Base-by-base conservation (phyloP, 2,113 vertebrate species). In the Serilophus lunatus region DNA sequence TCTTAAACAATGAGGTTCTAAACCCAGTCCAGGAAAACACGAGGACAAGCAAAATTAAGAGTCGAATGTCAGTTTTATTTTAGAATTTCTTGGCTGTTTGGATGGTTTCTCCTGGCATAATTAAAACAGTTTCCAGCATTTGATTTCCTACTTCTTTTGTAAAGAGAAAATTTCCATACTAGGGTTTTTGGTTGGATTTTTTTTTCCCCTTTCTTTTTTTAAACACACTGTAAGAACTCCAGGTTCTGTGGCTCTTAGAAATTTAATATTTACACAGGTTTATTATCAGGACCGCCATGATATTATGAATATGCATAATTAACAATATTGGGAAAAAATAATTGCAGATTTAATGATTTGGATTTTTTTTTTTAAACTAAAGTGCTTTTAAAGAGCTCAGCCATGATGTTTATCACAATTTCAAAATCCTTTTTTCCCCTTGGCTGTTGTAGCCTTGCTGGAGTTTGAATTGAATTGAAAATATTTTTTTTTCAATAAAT, bases 251-350 rank as follows among this genome's bases (percentile, higher is more conserved):
- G 83, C 72, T 94, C 95, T 59, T 65, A 88, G 36, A 94, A 94
- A 96, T 94, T 82, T 92, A 82, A 71, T 95, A 86, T 96, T 95
- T 94, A 89, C 94, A 86, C 90, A 97, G 97, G 96, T 97, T 98
- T 97, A 94, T 95, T 91, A 65, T 57, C 82, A 96, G 96, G 91
- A 96, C 96, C 95, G 95, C 97, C 97, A 97, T 97, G 97, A 96
- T 92, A 96, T 97, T 98, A 94, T 81, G 95, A 95, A 97, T 96
- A 93, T 98, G 97, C 96, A 98, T 97, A 97, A 97, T 97, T 97
- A 97, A 97, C 95, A 97, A 96, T 97, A 96, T 96, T 97, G 94
- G 91, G 95, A 94, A 97, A 98, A 98, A 97, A 95, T 97, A 97
- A 97, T 94, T 97, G 92, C 95, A 94, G 96, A 96, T 97, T 98